Conservation (phyloP, 35 echinoderm and acorn worm genomes). For the Apostichopus japonicus region DNA sequence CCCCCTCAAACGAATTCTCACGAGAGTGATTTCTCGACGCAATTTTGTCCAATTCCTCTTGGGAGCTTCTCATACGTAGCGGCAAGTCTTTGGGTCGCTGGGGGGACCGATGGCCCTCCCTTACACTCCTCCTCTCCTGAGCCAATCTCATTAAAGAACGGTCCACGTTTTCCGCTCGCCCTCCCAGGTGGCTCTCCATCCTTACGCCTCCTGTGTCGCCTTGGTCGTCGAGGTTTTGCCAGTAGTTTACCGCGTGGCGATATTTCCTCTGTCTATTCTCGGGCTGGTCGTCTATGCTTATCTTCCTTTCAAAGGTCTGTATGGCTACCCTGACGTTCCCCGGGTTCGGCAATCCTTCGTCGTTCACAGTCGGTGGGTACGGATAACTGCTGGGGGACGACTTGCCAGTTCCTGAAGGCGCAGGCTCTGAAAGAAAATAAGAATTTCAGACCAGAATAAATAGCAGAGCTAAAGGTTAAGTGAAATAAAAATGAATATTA, state of each 20-base stretch:
- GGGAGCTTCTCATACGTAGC: conserved; percentile 66
- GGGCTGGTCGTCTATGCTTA: conserved; percentile 38
- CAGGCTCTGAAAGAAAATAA: conserved; percentile 1
- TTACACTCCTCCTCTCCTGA: conserved; percentile 77
- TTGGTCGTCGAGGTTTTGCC: conserved; percentile 65
- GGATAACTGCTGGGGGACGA: conserved; percentile 22
- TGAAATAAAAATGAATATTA: too few relatives aligned
- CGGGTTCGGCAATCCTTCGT: conserved; percentile 34
- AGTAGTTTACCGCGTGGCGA: conserved; percentile 72
- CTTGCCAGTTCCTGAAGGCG: neutral
- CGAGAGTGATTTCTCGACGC: conserved; percentile 58
- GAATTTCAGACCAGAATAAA: neutral
- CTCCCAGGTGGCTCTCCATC: conserved; percentile 7
- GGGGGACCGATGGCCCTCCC: conserved; percentile 56
- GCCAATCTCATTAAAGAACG: conserved; percentile 74
- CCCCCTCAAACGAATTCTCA: conserved; percentile 68
- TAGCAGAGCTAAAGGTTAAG: neutral
- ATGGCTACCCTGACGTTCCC: conserved; percentile 74
- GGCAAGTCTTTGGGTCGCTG: conserved; percentile 44
- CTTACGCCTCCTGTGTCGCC: neutral
- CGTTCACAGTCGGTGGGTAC: conserved; percentile 50
- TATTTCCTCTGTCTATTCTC: conserved; percentile 66
- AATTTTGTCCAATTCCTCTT: conserved; percentile 84
- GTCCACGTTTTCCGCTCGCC: conserved; percentile 45
- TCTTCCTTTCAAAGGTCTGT: conserved; percentile 73